Evolutionary conservation across 2,797 vertebrate species (phyloP).

Genomic region (Acanthurus lineatus): DNA sequence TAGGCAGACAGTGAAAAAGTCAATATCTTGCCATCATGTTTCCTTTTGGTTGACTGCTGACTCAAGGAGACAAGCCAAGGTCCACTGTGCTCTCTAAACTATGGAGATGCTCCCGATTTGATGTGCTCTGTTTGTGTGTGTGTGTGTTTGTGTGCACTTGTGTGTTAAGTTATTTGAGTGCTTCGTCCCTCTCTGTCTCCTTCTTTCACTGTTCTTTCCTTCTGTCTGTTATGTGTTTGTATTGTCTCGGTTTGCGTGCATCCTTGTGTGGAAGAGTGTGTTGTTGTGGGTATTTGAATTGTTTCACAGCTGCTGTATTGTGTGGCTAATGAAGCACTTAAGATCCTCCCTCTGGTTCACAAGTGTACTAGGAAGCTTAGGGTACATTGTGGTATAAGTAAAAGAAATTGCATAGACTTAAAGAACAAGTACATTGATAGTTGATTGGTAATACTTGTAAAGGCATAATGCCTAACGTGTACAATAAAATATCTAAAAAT

Average conservation of each 20-base stretch:
- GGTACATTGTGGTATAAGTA: conserved; percentile 34
- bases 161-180: conserved; percentile 65
- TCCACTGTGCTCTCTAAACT: conserved; percentile 72
- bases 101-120: conserved; percentile 61
- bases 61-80: conserved; percentile 81
- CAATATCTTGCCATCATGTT: conserved; percentile 82
- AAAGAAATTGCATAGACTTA: conserved; percentile 24
- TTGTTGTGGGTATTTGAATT: conserved; percentile 49
- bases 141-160: conserved; percentile 20
- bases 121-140: conserved; percentile 50
- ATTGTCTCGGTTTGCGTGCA: conserved; percentile 27
- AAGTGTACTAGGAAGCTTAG: conserved; percentile 53
- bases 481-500: no score
- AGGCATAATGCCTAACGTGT: no score
- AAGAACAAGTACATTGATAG: no score
- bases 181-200: conserved; percentile 30
- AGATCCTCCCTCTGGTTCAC: conserved; percentile 55
- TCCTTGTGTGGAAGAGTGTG: conserved; percentile 18
- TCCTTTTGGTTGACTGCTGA: conserved; percentile 81
- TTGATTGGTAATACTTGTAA: no score
- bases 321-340: conserved; percentile 73
- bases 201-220: conserved; percentile 31
- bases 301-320: conserved; percentile 52
- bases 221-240: conserved; percentile 37
- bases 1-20: conserved; percentile 83